These are phyloP conservation scores for Grammatotria lemairii DNA, from an alignment of 2,113 vertebrate species.

Conservation along the genomic window DNA sequence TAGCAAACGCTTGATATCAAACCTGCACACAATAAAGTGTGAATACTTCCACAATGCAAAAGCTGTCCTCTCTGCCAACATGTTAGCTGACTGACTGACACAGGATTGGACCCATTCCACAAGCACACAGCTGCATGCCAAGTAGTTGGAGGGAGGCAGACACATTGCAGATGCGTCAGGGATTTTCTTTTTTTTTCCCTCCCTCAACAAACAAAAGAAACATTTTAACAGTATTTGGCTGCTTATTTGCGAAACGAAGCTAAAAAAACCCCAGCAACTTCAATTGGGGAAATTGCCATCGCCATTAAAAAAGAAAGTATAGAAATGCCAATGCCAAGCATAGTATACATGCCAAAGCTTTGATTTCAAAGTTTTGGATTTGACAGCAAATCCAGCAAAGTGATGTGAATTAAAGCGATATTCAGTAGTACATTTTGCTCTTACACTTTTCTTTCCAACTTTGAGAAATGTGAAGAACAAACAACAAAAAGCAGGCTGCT, in stretches of 20 bases:
- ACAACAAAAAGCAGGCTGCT: not conserved
- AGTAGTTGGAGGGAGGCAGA: not conserved
- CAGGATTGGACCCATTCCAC: not conserved
- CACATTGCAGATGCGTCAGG: not conserved
- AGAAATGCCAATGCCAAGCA: not conserved
- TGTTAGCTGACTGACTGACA: not conserved
- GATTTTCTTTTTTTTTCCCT: not conserved
- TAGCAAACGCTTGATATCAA: not conserved
- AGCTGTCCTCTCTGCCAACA: not conserved
- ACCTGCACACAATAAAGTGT: not conserved
- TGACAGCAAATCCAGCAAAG: not conserved
- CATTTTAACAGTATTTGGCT: not conserved
- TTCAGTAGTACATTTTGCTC: not conserved
- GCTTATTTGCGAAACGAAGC: not conserved
- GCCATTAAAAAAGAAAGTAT: not conserved
- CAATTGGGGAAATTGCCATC: not conserved
- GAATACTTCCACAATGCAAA: not conserved
- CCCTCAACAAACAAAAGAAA: not conserved
- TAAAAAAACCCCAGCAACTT: rapidly evolving
- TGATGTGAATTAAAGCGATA: not conserved
- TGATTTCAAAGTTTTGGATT: not conserved
- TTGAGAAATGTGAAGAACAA: not conserved
- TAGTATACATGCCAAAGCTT: not conserved
- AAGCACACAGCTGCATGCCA: not conserved
- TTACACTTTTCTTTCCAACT: not conserved